A percentile compares a stretch with the other conserved stretches of the same genome.
These are phyloP conservation scores for Adelognathus sp. DNA, from an alignment of 2,888 invertebrate species.

Conservation along the genomic window DNA sequence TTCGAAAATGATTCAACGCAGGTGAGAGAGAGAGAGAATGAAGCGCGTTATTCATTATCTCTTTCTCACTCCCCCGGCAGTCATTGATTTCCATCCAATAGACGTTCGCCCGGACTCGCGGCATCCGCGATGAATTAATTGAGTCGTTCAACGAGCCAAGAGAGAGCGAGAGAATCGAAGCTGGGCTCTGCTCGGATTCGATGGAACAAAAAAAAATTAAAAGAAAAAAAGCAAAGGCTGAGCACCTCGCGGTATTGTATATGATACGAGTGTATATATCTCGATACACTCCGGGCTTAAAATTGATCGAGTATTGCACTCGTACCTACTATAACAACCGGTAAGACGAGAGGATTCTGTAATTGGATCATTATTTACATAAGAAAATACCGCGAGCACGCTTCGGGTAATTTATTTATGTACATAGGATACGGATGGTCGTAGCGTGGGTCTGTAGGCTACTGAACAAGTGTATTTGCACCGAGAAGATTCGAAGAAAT, in stretches of 20 bases:
- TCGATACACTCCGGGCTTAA: slow-evolving; percentile 41
- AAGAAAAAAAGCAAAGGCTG: slow-evolving; percentile 16
- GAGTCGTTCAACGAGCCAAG: slow-evolving; percentile 53
- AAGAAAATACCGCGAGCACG: slow-evolving; percentile 55
- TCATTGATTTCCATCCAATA: slow-evolving; percentile 59
- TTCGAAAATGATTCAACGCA: not conserved
- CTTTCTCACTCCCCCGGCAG: too few relatives aligned
- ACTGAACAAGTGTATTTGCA: not conserved
- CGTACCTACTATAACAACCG: slow-evolving; percentile 51
- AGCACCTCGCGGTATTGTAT: not conserved
- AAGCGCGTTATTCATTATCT: slow-evolving; percentile 36
- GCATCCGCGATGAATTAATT: slow-evolving; percentile 52
- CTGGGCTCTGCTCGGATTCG: slow-evolving; percentile 28
- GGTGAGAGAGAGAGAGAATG: not conserved
- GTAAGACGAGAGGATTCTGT: slow-evolving; percentile 49
- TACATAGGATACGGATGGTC: not conserved
- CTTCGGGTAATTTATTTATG: slow-evolving; percentile 36
- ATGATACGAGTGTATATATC: not conserved
- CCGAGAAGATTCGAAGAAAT: slow-evolving; percentile 27
- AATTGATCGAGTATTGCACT: slow-evolving; percentile 56
- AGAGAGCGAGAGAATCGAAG: slow-evolving; percentile 20
- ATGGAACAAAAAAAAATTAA: slow-evolving; percentile 10
- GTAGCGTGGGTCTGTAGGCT: too few relatives aligned
- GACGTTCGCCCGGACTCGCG: slow-evolving; percentile 38
- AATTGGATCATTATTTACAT: slow-evolving; percentile 61